phyloP scores from a whole-genome alignment of 2,888 invertebrate genomes.

The Philhelius pedissequus region DNA sequence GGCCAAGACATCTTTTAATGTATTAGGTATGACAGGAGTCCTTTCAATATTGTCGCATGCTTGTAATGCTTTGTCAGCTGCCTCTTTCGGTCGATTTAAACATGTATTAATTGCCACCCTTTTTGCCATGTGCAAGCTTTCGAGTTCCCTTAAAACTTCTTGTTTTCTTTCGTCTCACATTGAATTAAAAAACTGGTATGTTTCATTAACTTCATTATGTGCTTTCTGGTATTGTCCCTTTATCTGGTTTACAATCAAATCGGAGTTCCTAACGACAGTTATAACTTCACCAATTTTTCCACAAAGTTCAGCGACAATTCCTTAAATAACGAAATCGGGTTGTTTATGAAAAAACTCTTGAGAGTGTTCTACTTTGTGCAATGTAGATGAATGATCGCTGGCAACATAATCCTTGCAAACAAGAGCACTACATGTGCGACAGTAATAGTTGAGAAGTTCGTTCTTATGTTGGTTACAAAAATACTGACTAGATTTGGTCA shows the following conservation, averaged over 20 bases:
- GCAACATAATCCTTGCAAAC: slow-evolving; percentile 97
- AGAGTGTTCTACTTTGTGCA: slow-evolving; percentile 93
- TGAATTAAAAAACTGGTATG: slow-evolving; percentile 96
- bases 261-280: slow-evolving; percentile 91
- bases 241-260: slow-evolving; percentile 90
- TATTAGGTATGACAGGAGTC: slow-evolving; percentile 91
- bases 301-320: slow-evolving; percentile 89
- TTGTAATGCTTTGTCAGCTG: slow-evolving; percentile 93
- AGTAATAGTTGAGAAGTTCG: slow-evolving; percentile 95
- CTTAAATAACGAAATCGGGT: slow-evolving; percentile 88
- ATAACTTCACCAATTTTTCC: slow-evolving; percentile 93
- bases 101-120: slow-evolving; percentile 92
- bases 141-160: slow-evolving; percentile 95
- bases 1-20: slow-evolving; percentile 89
- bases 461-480: slow-evolving; percentile 93
- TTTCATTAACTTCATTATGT: slow-evolving; percentile 96
- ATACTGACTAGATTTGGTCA: slow-evolving; percentile 79
- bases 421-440: slow-evolving; percentile 94
- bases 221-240: slow-evolving; percentile 94
- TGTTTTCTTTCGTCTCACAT: slow-evolving; percentile 98
- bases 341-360: slow-evolving; percentile 90
- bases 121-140: slow-evolving; percentile 94
- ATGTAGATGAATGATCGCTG: slow-evolving; percentile 88
- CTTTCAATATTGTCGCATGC: slow-evolving; percentile 96
- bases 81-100: slow-evolving; percentile 95